phyloP scores from a whole-genome alignment of 2,797 vertebrate genomes.

The Anas acuta region DNA sequence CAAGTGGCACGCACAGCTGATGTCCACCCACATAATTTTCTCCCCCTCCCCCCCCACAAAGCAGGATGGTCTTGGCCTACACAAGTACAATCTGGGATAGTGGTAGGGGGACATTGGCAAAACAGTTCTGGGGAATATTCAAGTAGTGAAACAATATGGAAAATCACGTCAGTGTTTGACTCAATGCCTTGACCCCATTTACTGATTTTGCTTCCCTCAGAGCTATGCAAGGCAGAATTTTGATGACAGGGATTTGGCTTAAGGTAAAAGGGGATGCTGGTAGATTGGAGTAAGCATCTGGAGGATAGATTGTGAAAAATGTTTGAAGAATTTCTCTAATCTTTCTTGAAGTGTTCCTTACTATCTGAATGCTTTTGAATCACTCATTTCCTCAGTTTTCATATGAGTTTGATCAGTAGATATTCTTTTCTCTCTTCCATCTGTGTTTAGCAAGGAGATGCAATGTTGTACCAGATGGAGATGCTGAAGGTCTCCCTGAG shows the following conservation, averaged over 20 bases:
- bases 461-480: neutral
- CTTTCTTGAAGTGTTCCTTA: neutral
- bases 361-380: neutral
- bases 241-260: slow-evolving; percentile 14
- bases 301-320: neutral
- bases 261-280: neutral
- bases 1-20: neutral
- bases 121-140: neutral
- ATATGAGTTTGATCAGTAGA: neutral
- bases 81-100: neutral
- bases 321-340: slow-evolving; percentile 32
- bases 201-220: neutral
- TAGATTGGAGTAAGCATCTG: neutral
- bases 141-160: neutral
- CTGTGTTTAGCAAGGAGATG: neutral
- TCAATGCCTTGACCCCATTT: neutral
- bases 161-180: neutral
- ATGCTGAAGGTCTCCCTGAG: neutral
- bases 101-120: neutral
- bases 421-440: neutral
- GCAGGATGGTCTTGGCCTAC: neutral
- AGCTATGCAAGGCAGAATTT: neutral
- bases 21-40: neutral
- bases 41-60: neutral
- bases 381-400: neutral